Evolutionary conservation across 2,797 vertebrate species (phyloP), one percentile per base, ranked within the genome.

Genomic region (Poeciliopsis paucimaculata): DNA sequence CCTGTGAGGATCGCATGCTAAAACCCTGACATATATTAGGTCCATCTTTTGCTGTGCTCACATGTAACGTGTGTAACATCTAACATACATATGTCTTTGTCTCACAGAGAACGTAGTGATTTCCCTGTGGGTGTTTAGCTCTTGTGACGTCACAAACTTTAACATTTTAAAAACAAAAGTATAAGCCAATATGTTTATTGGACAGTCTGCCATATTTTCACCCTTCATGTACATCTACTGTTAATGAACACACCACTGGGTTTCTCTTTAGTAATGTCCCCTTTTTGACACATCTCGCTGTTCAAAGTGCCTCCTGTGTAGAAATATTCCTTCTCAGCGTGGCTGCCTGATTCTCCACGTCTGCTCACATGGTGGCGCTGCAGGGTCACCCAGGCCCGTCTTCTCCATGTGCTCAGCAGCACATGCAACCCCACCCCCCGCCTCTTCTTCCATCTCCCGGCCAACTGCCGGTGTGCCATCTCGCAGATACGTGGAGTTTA

Each of bases 401-500:
- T 57, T 4, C 75, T 72, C 84, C 81, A 87, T 85, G 86, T 88
- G 88, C 83, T 90, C 74, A 71, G 77, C 66, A 0, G 47, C 47
- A 55, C 78, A 77, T 43, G 9, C 83, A 66, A 43, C 83, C 66
- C 31, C 78, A n/a, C 73, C 72, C n/a, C 79, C 66, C 53, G 1
- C 34, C 81, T 26, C 73, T 45, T 41, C 79, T 57, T 75, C 71
- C 62, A 77, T 74, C 81, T 62, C 46, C 82, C 46, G 31, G 77
- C 64, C 75, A 85, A 87, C 87, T 90, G 90, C 88, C 86, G 87
- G 86, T 91, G 93, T 91, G 91, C 86, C 91, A 90, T 91, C 84
- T 64, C 77, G 64, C 84, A 91, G 91, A 92, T 92, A 92, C 93
- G 93, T 92, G 88, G 92, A 94, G 94, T 95, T 94, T 95, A 95